Conservation (phyloP, 1,140 invertebrate genomes). For the Bombus haemorrhoidalis region DNA sequence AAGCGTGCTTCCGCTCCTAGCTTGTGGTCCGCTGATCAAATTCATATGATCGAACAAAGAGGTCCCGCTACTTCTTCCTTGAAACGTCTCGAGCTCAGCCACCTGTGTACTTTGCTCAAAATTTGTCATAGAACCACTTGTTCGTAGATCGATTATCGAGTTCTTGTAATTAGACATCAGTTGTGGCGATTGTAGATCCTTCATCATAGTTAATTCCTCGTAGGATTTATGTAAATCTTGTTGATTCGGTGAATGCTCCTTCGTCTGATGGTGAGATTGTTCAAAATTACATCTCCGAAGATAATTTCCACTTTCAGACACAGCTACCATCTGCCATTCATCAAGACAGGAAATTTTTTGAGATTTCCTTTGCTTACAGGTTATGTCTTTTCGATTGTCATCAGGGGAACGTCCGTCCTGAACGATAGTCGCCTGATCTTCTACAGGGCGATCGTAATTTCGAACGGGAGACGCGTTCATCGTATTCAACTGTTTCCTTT, state of each 20-base stretch:
- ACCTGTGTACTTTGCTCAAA: background rate
- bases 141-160: constrained; percentile 64
- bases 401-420: constrained; percentile 2
- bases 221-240: constrained; percentile 67
- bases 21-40: constrained; percentile 58
- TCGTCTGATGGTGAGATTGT: background rate
- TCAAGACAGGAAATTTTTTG: no score
- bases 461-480: constrained; percentile 64
- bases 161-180: constrained; percentile 76
- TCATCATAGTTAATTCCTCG: constrained; percentile 53
- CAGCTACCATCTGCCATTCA: background rate
- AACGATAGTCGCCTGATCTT: constrained; percentile 1
- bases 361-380: no score
- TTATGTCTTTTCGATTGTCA: background rate
- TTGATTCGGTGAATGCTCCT: background rate
- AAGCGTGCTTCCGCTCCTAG: constrained; percentile 80
- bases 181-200: constrained; percentile 73
- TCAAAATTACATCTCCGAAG: background rate
- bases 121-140: background rate
- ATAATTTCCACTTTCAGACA: no score
- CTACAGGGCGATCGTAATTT: constrained; percentile 49
- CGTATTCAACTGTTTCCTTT: constrained; percentile 59
- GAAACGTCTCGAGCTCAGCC: constrained; percentile 5
- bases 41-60: constrained; percentile 65
- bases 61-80: constrained; percentile 28